Conservation (phyloP, 2,113 vertebrate species). For the Anarhynchus alexandrinus region DNA sequence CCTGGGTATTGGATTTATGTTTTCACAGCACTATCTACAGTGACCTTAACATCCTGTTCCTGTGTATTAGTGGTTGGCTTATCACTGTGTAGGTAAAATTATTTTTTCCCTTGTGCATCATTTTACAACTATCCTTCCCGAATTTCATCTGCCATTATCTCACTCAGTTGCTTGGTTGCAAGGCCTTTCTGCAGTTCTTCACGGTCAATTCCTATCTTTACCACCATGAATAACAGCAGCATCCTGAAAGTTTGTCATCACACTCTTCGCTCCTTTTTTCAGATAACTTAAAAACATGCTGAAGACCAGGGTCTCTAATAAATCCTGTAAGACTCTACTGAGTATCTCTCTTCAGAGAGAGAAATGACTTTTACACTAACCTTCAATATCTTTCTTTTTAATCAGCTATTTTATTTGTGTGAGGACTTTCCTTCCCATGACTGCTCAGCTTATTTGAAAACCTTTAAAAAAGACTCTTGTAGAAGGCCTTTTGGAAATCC, state of each 20-base stretch:
- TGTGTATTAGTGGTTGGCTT: not conserved
- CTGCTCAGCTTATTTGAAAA: not conserved
- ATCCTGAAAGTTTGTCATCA: slow-evolving; percentile 20
- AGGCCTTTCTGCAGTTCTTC: not conserved
- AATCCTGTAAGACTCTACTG: slow-evolving; percentile 4
- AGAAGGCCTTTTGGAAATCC: not conserved
- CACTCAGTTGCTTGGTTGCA: not conserved
- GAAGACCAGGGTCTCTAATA: not conserved
- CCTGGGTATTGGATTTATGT: not conserved
- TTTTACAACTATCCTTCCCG: not conserved
- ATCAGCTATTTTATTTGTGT: not conserved
- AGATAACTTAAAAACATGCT: not conserved
- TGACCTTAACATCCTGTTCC: not conserved
- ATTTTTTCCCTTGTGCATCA: not conserved
- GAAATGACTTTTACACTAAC: not conserved
- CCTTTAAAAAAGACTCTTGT: not conserved
- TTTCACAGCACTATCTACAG: not conserved
- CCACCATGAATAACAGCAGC: not conserved
- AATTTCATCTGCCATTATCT: slow-evolving; percentile 35
- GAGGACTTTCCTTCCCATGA: not conserved
- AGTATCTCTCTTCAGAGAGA: not conserved
- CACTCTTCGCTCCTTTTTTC: not conserved
- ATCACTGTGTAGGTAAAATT: not conserved
- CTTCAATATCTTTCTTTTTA: not conserved
- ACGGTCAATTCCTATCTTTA: not conserved